Conservation (phyloP, 2,888 invertebrate genomes). For the Drosophila koepferae region DNA sequence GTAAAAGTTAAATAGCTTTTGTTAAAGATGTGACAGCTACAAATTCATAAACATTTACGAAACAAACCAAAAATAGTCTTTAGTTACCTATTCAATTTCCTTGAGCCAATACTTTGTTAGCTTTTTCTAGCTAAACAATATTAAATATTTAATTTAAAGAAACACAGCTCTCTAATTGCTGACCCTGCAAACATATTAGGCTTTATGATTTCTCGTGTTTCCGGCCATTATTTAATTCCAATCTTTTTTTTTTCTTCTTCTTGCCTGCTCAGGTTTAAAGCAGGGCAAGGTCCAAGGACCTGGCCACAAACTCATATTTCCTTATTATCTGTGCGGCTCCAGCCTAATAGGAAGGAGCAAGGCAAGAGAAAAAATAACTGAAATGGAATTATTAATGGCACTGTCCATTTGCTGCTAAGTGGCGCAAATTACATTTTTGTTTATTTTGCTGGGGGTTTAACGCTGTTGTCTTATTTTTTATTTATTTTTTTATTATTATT, state of each 20-base stretch:
- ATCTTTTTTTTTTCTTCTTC: constrained; percentile 19
- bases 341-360: constrained; percentile 36
- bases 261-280: constrained; percentile 41
- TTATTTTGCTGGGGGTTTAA: constrained; percentile 65
- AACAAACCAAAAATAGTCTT: not conserved
- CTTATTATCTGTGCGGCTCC: constrained; percentile 67
- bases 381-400: constrained; percentile 81
- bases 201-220: constrained; percentile 35
- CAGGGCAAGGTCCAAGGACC: constrained; percentile 29
- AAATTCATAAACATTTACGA: not conserved
- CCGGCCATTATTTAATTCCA: constrained; percentile 51
- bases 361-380: constrained; percentile 12
- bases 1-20: constrained; percentile 21
- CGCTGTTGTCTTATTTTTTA: constrained; percentile 51
- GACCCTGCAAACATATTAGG: constrained; percentile 43
- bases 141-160: constrained; percentile 9
- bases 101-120: not conserved
- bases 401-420: constrained; percentile 80
- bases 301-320: constrained; percentile 71
- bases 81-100: not conserved
- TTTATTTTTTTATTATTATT: constrained; percentile 25
- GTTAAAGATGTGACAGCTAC: constrained; percentile 12
- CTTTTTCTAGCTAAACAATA: not conserved
- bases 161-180: constrained; percentile 22
- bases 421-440: constrained; percentile 80